These are phyloP conservation scores for Drosophila mojavensis DNA, from an alignment of 1,140 invertebrate genomes.

Conservation along the genomic window DNA sequence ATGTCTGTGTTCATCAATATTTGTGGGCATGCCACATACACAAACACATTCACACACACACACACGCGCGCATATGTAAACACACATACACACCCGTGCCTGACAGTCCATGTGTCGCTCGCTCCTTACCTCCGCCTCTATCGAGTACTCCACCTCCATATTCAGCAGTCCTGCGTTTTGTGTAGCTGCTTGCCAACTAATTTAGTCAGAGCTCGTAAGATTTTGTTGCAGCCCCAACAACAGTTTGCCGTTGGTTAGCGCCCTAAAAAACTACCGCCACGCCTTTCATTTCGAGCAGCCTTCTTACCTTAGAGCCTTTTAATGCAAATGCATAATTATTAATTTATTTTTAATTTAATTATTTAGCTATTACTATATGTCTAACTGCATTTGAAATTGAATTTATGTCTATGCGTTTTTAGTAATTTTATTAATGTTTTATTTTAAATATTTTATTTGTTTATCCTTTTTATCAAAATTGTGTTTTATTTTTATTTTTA, in stretches of 20 bases:
- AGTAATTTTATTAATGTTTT: slow-evolving; percentile 23
- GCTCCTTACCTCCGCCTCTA: slow-evolving; percentile 9
- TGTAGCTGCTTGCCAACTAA: slow-evolving; percentile 63
- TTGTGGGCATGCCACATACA: slow-evolving; percentile 44
- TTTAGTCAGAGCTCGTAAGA: slow-evolving; percentile 32
- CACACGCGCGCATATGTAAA: slow-evolving; percentile 5
- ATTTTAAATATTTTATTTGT: slow-evolving; percentile 4
- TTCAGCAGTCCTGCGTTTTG: slow-evolving; percentile 59
- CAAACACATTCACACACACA: slow-evolving; percentile 23
- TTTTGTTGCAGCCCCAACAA: slow-evolving; percentile 34
- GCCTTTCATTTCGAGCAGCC: slow-evolving; percentile 46
- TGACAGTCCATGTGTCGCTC: slow-evolving; percentile 33
- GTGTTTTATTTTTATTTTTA: slow-evolving; percentile 1
- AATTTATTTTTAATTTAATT: slow-evolving; percentile 36
- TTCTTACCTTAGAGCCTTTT: slow-evolving; percentile 32
- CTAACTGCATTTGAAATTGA: slow-evolving; percentile 44
- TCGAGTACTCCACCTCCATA: slow-evolving; percentile 22
- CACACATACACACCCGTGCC: slow-evolving; percentile 31
- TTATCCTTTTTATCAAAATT: not conserved
- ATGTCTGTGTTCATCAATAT: slow-evolving; percentile 50
- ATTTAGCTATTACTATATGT: slow-evolving; percentile 40
- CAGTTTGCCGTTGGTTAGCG: slow-evolving; percentile 13
- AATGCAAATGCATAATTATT: slow-evolving; percentile 50
- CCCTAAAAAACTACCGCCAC: slow-evolving; percentile 22
- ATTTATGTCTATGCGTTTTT: slow-evolving; percentile 29